Evolutionary conservation across 2,888 invertebrate genomes (phyloP).

Genomic region (Standfussiana lucernea): DNA sequence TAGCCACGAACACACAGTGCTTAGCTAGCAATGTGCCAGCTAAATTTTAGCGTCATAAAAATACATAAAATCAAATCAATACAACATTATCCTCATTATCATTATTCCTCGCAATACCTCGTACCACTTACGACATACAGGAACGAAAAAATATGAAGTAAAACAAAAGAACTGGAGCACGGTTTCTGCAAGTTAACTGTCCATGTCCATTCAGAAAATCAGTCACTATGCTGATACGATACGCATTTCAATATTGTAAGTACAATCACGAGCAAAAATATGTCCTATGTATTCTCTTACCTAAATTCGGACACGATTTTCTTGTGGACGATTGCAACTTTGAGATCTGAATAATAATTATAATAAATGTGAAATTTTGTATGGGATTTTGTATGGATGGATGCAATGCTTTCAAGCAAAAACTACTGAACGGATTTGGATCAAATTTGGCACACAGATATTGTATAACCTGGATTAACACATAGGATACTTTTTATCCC

Average conservation of each 20-base stretch:
- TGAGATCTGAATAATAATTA: background rate
- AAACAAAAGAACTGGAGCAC: conserved; percentile 62
- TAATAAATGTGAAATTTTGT: too few relatives aligned
- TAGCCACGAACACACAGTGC: background rate
- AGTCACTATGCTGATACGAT: conserved; percentile 53
- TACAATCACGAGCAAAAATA: background rate
- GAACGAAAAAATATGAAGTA: conserved; percentile 59
- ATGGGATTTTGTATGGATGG: too few relatives aligned
- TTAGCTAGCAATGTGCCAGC: background rate
- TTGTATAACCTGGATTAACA: too few relatives aligned
- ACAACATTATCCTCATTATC: too few relatives aligned
- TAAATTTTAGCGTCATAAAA: background rate
- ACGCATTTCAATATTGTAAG: conserved; percentile 61
- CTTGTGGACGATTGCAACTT: background rate
- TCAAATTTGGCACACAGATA: too few relatives aligned
- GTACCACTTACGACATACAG: conserved; percentile 56
- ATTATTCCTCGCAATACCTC: conserved; percentile 51
- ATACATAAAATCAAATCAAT: conserved; percentile 34
- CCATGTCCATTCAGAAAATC: conserved; percentile 73
- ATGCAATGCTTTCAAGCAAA: too few relatives aligned
- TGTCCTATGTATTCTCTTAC: background rate
- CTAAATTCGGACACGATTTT: background rate
- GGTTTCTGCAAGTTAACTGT: conserved; percentile 73
- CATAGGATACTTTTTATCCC: too few relatives aligned
- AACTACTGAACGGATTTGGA: too few relatives aligned